phyloP scores from a whole-genome alignment of 2,888 invertebrate species.

The Eutolmus rufibarbis region DNA sequence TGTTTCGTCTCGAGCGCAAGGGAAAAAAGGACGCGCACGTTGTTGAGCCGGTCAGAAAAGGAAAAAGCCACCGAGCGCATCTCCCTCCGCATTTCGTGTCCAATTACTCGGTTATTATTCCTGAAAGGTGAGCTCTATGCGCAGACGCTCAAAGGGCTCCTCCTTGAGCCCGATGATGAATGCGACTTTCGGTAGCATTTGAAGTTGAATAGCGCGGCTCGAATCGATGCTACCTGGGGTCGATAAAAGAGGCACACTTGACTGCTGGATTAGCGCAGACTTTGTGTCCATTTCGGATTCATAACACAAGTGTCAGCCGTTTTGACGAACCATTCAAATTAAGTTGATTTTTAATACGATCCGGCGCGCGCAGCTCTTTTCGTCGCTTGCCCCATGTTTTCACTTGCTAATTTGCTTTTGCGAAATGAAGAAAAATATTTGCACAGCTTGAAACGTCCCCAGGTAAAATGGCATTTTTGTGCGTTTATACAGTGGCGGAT shows the following conservation, averaged over 20 bases:
- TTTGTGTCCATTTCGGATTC: constrained; percentile 21
- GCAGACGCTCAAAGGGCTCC: constrained; percentile 25
- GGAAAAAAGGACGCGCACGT: neutral
- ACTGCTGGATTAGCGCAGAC: constrained; percentile 24
- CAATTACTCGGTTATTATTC: constrained; percentile 42
- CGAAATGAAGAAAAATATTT: constrained; percentile 1
- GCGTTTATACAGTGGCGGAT: neutral
- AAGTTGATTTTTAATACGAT: constrained; percentile 32
- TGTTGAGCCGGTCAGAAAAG: neutral
- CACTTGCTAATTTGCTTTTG: neutral
- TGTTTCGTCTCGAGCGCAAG: neutral
- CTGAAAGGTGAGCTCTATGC: constrained; percentile 33
- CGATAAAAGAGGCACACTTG: constrained; percentile 29
- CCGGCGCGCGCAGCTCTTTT: neutral
- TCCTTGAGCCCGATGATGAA: constrained; percentile 18
- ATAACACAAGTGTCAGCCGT: constrained; percentile 20
- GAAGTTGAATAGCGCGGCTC: constrained; percentile 24
- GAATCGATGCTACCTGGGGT: constrained; percentile 26
- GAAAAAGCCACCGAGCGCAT: neutral
- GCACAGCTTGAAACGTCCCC: neutral
- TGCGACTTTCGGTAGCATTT: constrained; percentile 39
- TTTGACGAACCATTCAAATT: constrained; percentile 34
- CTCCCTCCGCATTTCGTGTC: constrained; percentile 16
- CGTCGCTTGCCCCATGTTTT: neutral
- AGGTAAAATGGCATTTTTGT: neutral